Conservation (phyloP, 1,140 invertebrate genomes). For the Phocides pigmalion region DNA sequence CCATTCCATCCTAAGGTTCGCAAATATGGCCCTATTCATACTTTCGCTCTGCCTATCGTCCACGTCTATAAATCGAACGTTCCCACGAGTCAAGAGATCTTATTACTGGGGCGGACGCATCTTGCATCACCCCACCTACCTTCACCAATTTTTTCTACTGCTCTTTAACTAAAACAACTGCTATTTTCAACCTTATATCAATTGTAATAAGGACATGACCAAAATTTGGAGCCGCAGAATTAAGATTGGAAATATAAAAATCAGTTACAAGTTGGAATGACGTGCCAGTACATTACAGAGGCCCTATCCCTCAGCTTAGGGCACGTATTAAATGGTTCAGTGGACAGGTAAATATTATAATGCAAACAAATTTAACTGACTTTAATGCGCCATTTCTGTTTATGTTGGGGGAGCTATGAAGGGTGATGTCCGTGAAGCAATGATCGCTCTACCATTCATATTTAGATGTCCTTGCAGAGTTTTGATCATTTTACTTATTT, state of each 20-base stretch:
- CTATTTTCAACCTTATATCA: conserved; percentile 15
- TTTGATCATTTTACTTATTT: conserved; percentile 14
- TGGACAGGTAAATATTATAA: conserved; percentile 79
- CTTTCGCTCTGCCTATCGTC: conserved; percentile 5
- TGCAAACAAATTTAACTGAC: conserved; percentile 75
- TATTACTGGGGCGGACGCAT: conserved; percentile 65
- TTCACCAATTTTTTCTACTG: conserved; percentile 13
- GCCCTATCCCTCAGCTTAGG: conserved; percentile 53
- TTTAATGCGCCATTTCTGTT: conserved; percentile 76
- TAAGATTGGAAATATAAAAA: conserved; percentile 57
- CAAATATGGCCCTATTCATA: conserved; percentile 28
- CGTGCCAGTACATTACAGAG: conserved; percentile 59
- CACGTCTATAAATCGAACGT: conserved; percentile 47
- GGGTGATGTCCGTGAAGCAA: conserved; percentile 32
- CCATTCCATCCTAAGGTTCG: conserved; percentile 8
- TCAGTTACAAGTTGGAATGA: conserved; percentile 68
- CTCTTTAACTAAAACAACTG: conserved; percentile 33
- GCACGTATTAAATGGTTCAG: conserved; percentile 71
- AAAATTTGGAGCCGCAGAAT: background rate
- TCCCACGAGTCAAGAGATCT: conserved; percentile 69
- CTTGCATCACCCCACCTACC: conserved; percentile 43
- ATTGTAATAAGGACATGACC: conserved; percentile 14
- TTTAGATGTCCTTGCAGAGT: conserved; percentile 27
- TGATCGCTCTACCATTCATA: conserved; percentile 32
- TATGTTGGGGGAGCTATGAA: conserved; percentile 49